Base-by-base conservation (phyloP, 2,113 vertebrate species). In the Percina caprodes region DNA sequence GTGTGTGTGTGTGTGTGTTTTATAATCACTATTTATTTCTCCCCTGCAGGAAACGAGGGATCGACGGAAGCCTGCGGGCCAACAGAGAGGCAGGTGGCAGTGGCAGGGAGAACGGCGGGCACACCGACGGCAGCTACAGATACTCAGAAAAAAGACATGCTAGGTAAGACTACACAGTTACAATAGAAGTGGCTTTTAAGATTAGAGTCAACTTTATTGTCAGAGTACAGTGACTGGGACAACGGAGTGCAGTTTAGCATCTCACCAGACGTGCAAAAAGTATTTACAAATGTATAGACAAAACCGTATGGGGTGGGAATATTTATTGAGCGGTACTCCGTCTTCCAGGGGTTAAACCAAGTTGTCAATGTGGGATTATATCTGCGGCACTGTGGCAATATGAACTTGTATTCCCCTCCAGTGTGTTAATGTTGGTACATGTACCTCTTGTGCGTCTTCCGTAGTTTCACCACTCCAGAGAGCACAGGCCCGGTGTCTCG, bases 391-490 rank as follows among this genome's bases (percentile, higher is more conserved):
- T 19, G 26, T 51, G 30, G 21, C 35, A 58, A 30, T 39, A 10
- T 19, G 2, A 3, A 6, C 3, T 48, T 2, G 0, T 48, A 48
- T 6, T 49, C 12, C 21, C 26, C n/a, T 16, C 23, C 6, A 4
- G 5, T 30, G 14, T 76, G 33, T 26, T 63, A 10, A n/a, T 68
- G 62, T 16, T 39, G 1, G 6, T 42, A 30, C 30, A 10, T 26
- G 30, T 16, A 12, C 15, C 19, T n/a, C 15, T 35, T 18, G 6
- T 62, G 12, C 77, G 52, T 76, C 11, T 24, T 24, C 74, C 79
- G 1, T 72, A 99, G 98, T 80, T 99, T 99, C 79, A 99, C 97
- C 24, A 99, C 98, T 42, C 98, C 98, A 49, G 98, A 99, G 90
- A 94, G 95, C 58, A 90, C 94, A 1, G 96, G 95, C 1, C 95